These are phyloP conservation scores for Carettochelys insculpta DNA, from an alignment of 2,113 vertebrate species.

Conservation along the genomic window DNA sequence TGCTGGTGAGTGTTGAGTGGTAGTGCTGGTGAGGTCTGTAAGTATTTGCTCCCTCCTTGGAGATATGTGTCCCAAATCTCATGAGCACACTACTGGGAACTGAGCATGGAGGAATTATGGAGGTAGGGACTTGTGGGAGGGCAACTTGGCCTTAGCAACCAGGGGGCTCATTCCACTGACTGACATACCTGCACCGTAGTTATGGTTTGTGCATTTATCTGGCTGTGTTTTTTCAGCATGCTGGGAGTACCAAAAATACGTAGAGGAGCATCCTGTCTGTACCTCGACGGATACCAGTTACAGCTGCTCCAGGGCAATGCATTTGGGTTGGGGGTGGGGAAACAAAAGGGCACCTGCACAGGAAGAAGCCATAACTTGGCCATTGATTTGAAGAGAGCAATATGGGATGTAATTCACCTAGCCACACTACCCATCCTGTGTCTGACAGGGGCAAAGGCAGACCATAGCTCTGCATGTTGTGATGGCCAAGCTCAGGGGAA, in stretches of 20 bases:
- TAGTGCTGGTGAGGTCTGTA: too few relatives aligned
- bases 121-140: neutral
- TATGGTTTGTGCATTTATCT: accelerated
- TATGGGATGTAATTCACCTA: neutral
- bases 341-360: neutral
- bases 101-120: neutral
- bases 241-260: neutral
- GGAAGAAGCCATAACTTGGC: neutral
- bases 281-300: too few relatives aligned
- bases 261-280: too few relatives aligned
- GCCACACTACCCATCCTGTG: neutral
- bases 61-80: neutral
- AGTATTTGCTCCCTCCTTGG: neutral
- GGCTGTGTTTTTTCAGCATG: neutral
- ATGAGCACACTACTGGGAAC: neutral
- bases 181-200: neutral
- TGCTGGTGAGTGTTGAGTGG: too few relatives aligned
- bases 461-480: neutral
- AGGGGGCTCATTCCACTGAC: accelerated
- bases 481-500: neutral
- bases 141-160: neutral
- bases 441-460: neutral
- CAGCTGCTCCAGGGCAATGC: neutral
- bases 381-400: neutral
- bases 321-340: too few relatives aligned